Base-by-base conservation (phyloP, 1,140 invertebrate genomes). In the Nephotettix cincticeps region DNA sequence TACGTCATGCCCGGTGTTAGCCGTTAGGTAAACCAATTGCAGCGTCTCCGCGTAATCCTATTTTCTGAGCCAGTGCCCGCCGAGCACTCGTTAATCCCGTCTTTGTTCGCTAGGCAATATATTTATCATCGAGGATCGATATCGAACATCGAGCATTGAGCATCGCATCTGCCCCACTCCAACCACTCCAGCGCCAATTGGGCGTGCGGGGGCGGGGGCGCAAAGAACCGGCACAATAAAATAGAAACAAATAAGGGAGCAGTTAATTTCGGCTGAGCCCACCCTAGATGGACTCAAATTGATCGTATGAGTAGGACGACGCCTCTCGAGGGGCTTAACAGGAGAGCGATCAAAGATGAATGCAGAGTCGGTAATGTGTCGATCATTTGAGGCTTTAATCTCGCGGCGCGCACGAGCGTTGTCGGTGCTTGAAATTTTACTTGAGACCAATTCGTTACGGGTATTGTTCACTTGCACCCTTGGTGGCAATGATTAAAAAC, bases 21-120 rank as follows among this genome's bases (percentile, higher is more conserved):
- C 47, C 47, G 47, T 51, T 51, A 51, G 47, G 47, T 51, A 51
- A 51, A 51, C 47, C 47, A 51, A 51, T 51, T 51, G 47, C 21
- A 3, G 21, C 14, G 14, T 21, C 47, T 21, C 14, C 47, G 3
- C n/a, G 14, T 51, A 51, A 51, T 51, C 47, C 47, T 51, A 51
- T 51, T 51, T 51, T 51, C 47, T 51, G 47, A 51, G 47, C 47
- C 47, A 51, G 47, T 51, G 47, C 47, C 4, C 47, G 47, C 14
- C 47, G 14, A 51, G 47, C 47, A 36, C 47, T 9, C 47, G 21
- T 9, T 51, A 51, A 51, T 51, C 47, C 21, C 4, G 4, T 6
- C n/a, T 51, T 51, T 51, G 47, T 51, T 21, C 47, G 47, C 3
- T 51, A n/a, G 4, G 47, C 47, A 51, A 51, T 51, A 51, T 51